These are phyloP conservation scores for Leuciscus idus DNA, from an alignment of 2,113 vertebrate species.

Conservation along the genomic window DNA sequence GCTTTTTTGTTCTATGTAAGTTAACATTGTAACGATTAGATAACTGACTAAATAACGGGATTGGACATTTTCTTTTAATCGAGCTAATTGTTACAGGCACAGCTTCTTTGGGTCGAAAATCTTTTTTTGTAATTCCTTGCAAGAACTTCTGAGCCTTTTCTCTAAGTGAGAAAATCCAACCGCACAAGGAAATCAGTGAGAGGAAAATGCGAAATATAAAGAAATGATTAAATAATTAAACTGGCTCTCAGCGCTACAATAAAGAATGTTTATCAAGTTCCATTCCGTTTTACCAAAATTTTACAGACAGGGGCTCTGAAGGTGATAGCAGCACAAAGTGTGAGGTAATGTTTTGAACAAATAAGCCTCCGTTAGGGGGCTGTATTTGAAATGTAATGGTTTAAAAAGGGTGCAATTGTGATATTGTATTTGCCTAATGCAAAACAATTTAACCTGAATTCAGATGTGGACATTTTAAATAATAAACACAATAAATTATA, in stretches of 20 bases:
- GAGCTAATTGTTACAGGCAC: conserved; percentile 73
- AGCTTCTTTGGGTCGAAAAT: conserved; percentile 81
- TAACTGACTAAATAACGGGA: neutral
- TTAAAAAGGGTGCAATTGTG: neutral
- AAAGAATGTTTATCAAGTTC: neutral
- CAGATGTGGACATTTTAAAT: neutral
- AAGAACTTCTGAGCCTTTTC: neutral
- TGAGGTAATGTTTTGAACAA: neutral
- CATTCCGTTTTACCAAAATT: neutral
- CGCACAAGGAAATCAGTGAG: neutral
- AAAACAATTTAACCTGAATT: conserved; percentile 39
- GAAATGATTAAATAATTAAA: neutral
- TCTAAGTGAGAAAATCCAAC: too few relatives aligned
- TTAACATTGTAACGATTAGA: neutral
- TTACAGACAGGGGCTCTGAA: too few relatives aligned
- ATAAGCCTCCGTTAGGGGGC: neutral
- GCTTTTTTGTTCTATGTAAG: too few relatives aligned
- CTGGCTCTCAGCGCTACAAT: neutral
- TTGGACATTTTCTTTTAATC: neutral
- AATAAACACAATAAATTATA: neutral
- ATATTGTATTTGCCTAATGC: conserved; percentile 65
- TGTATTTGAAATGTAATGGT: neutral
- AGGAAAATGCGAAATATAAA: neutral
- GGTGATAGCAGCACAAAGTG: conserved; percentile 68
- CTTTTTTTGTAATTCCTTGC: conserved; percentile 66